Base-by-base conservation (phyloP, 2,113 vertebrate species). In the Ptilonorhynchus violaceus region DNA sequence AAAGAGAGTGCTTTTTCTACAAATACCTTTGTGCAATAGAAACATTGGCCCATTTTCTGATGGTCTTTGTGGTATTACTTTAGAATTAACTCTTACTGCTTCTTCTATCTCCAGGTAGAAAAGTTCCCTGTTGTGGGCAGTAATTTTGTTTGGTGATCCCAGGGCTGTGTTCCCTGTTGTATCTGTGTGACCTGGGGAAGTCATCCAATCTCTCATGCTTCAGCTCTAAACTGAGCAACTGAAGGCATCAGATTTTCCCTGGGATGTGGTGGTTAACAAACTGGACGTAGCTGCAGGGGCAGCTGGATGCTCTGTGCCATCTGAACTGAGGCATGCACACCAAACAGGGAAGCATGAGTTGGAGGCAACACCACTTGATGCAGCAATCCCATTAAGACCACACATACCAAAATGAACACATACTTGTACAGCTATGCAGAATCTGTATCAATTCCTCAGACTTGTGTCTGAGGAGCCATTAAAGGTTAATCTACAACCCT, bases 301-400 rank as follows among this genome's bases (percentile, higher is more conserved):
- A 76, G 42, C 5, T 60, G 68, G n/a, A 39, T 60, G 23, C 76
- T 15, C 47, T 56, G 35, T 89, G 62, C 22, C 2, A 0, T 39
- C 50, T 73, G 35, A 64, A 30, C 49, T 64, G 49, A 55, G 56
- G 50, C 22, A 10, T 1, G 0, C 16, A 13, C 24, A 30, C 16
- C 30, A 30, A n/a, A 30, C 13, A 56, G 28, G 15, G 49, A 60
- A 72, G 20, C 0, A 1, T 20, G 21, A 60, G 11, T 0, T n/a
- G 30, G 17, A 64, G 9, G 64, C 12, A 35, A 85, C 74, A 11
- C 9, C 19, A 21, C 27, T 58, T 30, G 22, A 33, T 41, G 60
- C 7, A 5, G 12, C 11, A 42, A 62, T 63, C 30, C 59, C 23
- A 10, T 11, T 59, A 50, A 68, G 31, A 24, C 19, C 20, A 21